A percentile compares a stretch with the other conserved stretches of the same genome.
Conservation (phyloP, 2,113 vertebrate genomes). For the Pyrgilauda ruficollis region DNA sequence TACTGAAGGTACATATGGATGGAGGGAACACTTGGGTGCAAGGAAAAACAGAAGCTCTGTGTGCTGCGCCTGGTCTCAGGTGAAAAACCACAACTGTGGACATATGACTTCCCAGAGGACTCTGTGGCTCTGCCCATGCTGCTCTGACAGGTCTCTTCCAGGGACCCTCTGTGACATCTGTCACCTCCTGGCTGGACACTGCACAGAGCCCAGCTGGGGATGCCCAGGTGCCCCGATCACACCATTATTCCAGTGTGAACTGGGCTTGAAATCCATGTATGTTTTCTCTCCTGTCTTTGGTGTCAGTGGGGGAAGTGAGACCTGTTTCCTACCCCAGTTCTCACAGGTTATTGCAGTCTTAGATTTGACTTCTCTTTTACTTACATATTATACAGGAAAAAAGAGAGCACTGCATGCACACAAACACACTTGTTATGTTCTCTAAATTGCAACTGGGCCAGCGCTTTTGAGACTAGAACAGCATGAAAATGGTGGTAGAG, state of each 20-base stretch:
- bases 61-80: neutral
- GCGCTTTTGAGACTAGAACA: neutral
- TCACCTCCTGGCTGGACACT: neutral
- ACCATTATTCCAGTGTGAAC: neutral
- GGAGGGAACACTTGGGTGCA: neutral
- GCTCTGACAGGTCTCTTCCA: neutral
- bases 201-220: neutral
- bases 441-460: neutral
- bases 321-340: neutral
- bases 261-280: neutral
- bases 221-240: accelerated
- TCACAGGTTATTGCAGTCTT: neutral
- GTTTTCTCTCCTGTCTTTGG: neutral
- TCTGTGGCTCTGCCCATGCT: neutral
- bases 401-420: accelerated
- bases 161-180: neutral
- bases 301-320: neutral
- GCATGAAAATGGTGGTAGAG: neutral
- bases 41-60: neutral
- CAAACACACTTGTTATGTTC: neutral
- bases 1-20: neutral
- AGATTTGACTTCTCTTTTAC: neutral
- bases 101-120: neutral
- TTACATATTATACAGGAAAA: neutral
- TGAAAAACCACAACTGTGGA: neutral